Evolutionary conservation across 2,113 vertebrate species (phyloP).

Genomic region (Gnathochromis pfefferi): DNA sequence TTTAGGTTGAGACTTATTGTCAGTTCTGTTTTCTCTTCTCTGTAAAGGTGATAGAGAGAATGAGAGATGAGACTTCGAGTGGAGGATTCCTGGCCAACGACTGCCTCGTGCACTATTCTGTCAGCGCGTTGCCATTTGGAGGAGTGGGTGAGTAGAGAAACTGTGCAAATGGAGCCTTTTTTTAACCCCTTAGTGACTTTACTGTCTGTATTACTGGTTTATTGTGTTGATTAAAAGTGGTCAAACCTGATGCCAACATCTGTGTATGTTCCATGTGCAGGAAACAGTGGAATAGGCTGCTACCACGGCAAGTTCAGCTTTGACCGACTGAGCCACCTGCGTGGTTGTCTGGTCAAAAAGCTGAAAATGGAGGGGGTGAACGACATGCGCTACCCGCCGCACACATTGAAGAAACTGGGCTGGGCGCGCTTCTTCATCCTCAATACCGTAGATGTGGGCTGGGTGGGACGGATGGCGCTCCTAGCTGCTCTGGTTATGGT

Average conservation of each 20-base stretch:
- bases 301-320: conserved; percentile 82
- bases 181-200: not conserved
- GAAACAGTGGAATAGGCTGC: conserved; percentile 85
- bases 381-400: conserved; percentile 80
- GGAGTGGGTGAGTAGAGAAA: conserved; percentile 78
- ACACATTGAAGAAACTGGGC: conserved; percentile 75
- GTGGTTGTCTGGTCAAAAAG: conserved; percentile 79
- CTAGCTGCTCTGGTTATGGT: conserved; percentile 62
- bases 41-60: conserved; percentile 72
- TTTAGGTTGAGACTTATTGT: not conserved
- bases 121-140: conserved; percentile 82
- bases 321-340: conserved; percentile 82
- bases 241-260: not conserved
- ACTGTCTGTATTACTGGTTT: not conserved
- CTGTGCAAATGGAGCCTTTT: not conserved
- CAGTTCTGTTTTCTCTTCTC: not conserved
- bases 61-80: conserved; percentile 82
- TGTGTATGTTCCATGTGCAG: conserved; percentile 48
- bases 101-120: conserved; percentile 75
- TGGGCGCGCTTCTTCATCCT: conserved; percentile 81
- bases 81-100: conserved; percentile 82
- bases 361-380: conserved; percentile 72
- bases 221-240: not conserved
- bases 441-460: conserved; percentile 52
- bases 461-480: conserved; percentile 46